These are phyloP conservation scores for Dascillus cervinus DNA, from an alignment of 2,888 invertebrate genomes.

Conservation along the genomic window DNA sequence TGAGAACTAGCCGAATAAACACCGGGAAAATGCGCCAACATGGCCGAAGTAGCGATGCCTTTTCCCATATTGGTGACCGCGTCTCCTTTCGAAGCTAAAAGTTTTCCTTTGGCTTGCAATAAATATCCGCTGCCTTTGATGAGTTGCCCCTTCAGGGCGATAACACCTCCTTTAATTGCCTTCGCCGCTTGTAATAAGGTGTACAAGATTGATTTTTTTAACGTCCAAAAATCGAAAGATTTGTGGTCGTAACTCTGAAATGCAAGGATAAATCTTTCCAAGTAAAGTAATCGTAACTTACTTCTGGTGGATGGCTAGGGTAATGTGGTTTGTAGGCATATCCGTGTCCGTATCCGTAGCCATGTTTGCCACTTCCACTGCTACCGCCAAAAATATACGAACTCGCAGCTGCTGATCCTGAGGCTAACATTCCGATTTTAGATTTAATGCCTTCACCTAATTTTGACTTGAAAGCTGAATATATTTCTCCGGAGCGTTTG, in stretches of 20 bases:
- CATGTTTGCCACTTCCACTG: constrained; percentile 33
- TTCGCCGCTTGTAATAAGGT: constrained; percentile 82
- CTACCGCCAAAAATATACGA: constrained; percentile 47
- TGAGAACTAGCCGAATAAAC: too few relatives aligned
- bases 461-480: constrained; percentile 44
- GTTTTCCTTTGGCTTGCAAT: constrained; percentile 54
- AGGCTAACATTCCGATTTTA: constrained; percentile 48
- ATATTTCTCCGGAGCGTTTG: constrained; percentile 38
- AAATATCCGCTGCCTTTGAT: constrained; percentile 75
- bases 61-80: constrained; percentile 72
- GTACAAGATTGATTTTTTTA: constrained; percentile 75
- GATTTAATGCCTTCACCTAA: constrained; percentile 46
- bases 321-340: constrained; percentile 10
- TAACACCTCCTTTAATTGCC: constrained; percentile 79
- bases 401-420: constrained; percentile 43
- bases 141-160: constrained; percentile 80
- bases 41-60: constrained; percentile 69
- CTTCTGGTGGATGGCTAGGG: too few relatives aligned
- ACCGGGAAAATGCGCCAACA: too few relatives aligned
- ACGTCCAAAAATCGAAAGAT: constrained; percentile 49
- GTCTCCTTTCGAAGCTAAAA: constrained; percentile 71
- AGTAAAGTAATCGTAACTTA: too few relatives aligned
- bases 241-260: constrained; percentile 30
- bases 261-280: constrained; percentile 1
- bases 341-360: too few relatives aligned